A percentile compares a stretch with the other conserved stretches of the same genome.
phyloP scores from a whole-genome alignment of 2,113 vertebrate species.

The Toxostoma redivivum region DNA sequence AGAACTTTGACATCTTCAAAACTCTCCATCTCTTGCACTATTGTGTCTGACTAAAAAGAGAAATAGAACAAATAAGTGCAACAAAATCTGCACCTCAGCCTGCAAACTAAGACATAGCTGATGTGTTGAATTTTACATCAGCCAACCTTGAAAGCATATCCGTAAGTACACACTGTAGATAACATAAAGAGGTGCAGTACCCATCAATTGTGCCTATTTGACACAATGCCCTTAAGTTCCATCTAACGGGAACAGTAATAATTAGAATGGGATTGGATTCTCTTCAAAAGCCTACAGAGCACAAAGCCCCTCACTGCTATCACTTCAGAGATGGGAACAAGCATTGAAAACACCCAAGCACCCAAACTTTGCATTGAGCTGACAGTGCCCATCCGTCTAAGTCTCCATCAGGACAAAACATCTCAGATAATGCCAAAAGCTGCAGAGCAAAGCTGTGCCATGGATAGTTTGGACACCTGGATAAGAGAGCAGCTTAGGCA shows the following conservation, averaged over 20 bases:
- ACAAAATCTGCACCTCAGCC: not conserved
- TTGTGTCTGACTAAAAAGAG: not conserved
- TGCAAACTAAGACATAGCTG: not conserved
- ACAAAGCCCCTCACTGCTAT: not conserved
- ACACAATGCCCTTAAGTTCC: not conserved
- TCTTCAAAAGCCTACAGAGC: not conserved
- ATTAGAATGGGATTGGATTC: not conserved
- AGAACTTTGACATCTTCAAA: not conserved
- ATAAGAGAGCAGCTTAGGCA: not conserved
- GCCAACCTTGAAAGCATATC: not conserved
- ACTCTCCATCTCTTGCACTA: not conserved
- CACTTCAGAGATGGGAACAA: not conserved
- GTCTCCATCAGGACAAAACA: not conserved
- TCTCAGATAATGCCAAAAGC: not conserved
- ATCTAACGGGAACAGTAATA: not conserved
- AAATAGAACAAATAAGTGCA: not conserved
- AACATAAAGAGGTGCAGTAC: not conserved
- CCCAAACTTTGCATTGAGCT: not conserved
- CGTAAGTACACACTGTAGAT: not conserved
- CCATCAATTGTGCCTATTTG: not conserved
- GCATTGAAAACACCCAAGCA: fast-evolving
- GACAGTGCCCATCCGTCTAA: not conserved
- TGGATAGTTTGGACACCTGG: not conserved
- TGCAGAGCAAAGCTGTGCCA: not conserved
- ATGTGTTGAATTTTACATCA: not conserved